phyloP scores from a whole-genome alignment of 2,888 invertebrate genomes.

The Deilephila elpenor region DNA sequence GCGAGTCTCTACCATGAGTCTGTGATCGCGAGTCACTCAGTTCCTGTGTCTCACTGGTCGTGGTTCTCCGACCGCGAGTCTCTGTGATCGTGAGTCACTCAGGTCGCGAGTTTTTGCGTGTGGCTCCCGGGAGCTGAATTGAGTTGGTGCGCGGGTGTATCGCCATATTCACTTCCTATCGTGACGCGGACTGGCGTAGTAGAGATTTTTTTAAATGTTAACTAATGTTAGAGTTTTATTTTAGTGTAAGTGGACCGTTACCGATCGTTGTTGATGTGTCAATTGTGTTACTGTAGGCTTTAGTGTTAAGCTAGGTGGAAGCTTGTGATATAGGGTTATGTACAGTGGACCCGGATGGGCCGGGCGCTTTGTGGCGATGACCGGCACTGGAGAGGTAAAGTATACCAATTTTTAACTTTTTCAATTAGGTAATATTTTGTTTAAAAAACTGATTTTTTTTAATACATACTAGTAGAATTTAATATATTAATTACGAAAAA shows the following conservation, averaged over 20 bases:
- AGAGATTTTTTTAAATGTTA: slow-evolving; percentile 79
- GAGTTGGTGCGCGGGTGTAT: background rate
- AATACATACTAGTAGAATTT: no score
- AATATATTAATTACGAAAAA: no score
- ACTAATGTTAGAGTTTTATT: slow-evolving; percentile 82
- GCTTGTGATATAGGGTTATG: slow-evolving; percentile 79
- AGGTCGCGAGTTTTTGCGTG: no score
- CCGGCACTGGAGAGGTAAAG: slow-evolving; percentile 47
- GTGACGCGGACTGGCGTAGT: slow-evolving; percentile 55
- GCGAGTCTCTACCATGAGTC: no score
- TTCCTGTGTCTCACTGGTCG: no score
- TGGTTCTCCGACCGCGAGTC: no score
- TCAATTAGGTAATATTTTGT: no score
- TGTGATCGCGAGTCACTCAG: no score
- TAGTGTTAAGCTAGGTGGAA: slow-evolving; percentile 82
- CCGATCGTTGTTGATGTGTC: slow-evolving; percentile 77
- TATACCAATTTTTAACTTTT: background rate
- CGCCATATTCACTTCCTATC: slow-evolving; percentile 45
- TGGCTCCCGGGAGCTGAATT: no score
- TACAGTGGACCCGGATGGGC: slow-evolving; percentile 65
- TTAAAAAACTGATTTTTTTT: no score
- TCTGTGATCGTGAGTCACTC: no score
- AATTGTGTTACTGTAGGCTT: slow-evolving; percentile 79
- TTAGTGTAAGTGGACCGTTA: slow-evolving; percentile 71
- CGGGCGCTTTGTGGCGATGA: slow-evolving; percentile 47